These are phyloP conservation scores for Macaria liturata DNA, from an alignment of 2,888 invertebrate genomes.

Conservation along the genomic window DNA sequence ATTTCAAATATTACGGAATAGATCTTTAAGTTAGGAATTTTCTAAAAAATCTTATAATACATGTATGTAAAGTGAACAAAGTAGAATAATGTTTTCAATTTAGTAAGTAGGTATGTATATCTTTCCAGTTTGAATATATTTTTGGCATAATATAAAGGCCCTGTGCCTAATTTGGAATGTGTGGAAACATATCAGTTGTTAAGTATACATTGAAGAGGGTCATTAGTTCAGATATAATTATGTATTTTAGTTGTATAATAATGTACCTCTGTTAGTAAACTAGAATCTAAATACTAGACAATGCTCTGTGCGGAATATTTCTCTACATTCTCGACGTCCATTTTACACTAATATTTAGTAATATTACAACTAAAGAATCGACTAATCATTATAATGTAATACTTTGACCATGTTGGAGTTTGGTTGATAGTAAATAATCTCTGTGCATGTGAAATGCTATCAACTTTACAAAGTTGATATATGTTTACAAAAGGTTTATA, in stretches of 20 bases:
- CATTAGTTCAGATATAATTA: too few relatives aligned
- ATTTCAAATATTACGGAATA: not conserved
- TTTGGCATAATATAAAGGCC: too few relatives aligned
- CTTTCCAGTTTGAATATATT: too few relatives aligned
- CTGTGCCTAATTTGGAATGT: not conserved
- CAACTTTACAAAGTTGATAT: too few relatives aligned
- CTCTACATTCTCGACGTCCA: not conserved
- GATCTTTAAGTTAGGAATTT: too few relatives aligned
- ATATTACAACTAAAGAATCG: not conserved
- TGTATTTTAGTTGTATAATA: not conserved
- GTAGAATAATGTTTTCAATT: too few relatives aligned
- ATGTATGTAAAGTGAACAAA: too few relatives aligned
- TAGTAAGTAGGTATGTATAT: too few relatives aligned
- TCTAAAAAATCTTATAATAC: too few relatives aligned
- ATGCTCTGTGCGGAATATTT: constrained; percentile 11
- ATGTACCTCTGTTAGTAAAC: not conserved
- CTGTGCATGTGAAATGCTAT: not conserved
- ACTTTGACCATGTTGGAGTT: constrained; percentile 7
- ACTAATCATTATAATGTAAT: constrained; percentile 1
- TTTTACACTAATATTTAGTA: not conserved
- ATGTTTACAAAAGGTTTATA: too few relatives aligned
- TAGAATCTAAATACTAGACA: not conserved
- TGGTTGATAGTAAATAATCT: too few relatives aligned
- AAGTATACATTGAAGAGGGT: too few relatives aligned
- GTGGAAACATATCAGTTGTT: not conserved